Evolutionary conservation across 2,113 vertebrate genomes (phyloP).

Genomic region (Tauraco erythrolophus): DNA sequence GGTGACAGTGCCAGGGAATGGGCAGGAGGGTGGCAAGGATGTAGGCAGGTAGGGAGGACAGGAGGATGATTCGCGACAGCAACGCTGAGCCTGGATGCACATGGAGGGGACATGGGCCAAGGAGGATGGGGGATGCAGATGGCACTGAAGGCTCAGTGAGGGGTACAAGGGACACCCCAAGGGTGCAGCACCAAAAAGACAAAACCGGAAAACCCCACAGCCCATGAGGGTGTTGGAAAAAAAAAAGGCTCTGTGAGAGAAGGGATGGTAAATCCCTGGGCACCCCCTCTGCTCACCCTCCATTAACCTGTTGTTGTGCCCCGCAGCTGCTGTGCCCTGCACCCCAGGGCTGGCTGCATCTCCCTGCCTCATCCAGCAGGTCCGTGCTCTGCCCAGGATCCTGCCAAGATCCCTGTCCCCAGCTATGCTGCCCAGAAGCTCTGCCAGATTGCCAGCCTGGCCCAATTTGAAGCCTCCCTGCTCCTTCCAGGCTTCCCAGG

Average conservation of each 20-base stretch:
- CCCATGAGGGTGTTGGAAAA: background rate
- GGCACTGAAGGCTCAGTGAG: background rate
- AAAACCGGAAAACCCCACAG: background rate
- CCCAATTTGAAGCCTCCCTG: rapidly evolving
- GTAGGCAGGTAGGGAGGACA: background rate
- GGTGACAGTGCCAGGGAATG: background rate
- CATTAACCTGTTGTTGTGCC: background rate
- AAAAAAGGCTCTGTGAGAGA: background rate
- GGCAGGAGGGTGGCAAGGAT: background rate
- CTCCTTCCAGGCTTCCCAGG: background rate
- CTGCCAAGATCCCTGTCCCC: background rate
- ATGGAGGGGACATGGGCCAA: background rate
- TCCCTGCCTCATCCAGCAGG: background rate
- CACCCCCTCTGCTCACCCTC: background rate
- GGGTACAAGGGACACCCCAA: background rate
- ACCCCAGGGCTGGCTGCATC: background rate
- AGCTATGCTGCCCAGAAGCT: background rate
- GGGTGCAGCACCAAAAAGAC: background rate
- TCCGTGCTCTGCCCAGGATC: background rate
- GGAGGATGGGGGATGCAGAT: background rate
- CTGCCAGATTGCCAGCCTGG: background rate
- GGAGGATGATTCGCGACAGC: background rate
- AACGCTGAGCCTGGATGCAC: background rate
- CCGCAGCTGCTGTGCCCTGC: background rate
- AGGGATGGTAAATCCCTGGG: background rate